phyloP scores from a whole-genome alignment of 1,140 invertebrate species.

The Belonocnema kinseyi region DNA sequence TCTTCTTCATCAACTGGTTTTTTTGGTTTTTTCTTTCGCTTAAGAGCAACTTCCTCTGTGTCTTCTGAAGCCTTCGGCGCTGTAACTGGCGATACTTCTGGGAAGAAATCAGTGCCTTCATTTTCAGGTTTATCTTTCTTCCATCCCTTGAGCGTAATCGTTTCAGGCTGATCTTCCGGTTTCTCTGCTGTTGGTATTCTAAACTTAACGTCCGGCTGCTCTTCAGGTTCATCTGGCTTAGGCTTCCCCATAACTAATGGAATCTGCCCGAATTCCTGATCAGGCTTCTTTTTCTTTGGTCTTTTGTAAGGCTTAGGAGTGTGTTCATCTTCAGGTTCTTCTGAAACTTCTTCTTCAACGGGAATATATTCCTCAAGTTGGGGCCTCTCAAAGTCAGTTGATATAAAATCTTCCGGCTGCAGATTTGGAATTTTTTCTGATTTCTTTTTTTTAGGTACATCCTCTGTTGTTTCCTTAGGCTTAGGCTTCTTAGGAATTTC shows the following conservation, averaged over 20 bases:
- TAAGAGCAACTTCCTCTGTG: neutral
- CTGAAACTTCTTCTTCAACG: conserved; percentile 65
- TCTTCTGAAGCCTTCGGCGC: neutral
- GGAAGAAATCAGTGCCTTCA: neutral
- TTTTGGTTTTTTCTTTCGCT: conserved; percentile 50
- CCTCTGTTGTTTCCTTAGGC: conserved; percentile 53
- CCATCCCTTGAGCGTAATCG: conserved; percentile 77
- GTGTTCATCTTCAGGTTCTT: conserved; percentile 66
- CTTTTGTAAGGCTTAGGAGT: conserved; percentile 70
- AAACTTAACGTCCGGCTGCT: conserved; percentile 77
- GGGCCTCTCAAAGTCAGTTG: conserved; percentile 73
- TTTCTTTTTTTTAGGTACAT: conserved; percentile 60
- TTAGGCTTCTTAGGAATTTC: conserved; percentile 58
- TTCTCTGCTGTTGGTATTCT: conserved; percentile 75
- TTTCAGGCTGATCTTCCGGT: conserved; percentile 75
- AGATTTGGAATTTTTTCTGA: conserved; percentile 58
- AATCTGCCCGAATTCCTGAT: conserved; percentile 75
- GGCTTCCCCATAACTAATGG: conserved; percentile 76
- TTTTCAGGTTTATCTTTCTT: conserved; percentile 65
- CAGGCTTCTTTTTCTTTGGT: conserved; percentile 75
- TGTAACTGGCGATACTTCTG: neutral
- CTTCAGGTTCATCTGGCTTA: conserved; percentile 73
- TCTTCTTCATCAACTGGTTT: conserved; percentile 55
- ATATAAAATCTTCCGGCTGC: conserved; percentile 67
- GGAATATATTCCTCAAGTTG: conserved; percentile 68